A percentile compares a stretch with the other conserved stretches of the same genome.
Conservation (phyloP, 2,797 vertebrate species). For the Petrocephalus schoutedeni region DNA sequence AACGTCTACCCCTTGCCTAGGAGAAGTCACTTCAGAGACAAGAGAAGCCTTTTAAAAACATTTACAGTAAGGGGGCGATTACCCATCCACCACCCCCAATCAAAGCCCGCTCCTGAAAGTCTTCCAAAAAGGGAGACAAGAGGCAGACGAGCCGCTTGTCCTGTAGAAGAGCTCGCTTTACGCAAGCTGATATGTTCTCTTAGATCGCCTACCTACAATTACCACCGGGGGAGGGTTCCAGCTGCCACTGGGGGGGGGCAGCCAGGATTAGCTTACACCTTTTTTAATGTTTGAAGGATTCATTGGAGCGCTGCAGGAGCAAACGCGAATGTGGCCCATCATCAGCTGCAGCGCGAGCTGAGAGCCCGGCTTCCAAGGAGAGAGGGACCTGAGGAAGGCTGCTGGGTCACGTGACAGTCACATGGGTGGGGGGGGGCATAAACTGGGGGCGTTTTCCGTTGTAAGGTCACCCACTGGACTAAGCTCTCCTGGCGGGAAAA, state of each 20-base stretch:
- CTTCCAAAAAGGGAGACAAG: background rate
- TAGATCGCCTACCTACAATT: background rate
- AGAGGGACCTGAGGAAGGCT: background rate
- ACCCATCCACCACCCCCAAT: background rate
- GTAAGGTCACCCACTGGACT: background rate
- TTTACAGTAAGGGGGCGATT: background rate
- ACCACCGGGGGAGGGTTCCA: constrained; percentile 23
- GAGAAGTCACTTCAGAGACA: constrained; percentile 24
- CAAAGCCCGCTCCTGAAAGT: background rate
- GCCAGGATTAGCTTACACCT: background rate
- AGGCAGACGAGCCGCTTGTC: background rate
- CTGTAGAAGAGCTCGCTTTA: background rate
- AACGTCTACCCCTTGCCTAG: constrained; percentile 42
- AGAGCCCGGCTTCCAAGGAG: background rate
- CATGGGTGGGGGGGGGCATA: background rate
- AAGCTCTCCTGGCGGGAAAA: background rate
- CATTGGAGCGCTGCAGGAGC: background rate
- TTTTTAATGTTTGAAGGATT: background rate
- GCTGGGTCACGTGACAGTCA: background rate
- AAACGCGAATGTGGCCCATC: background rate
- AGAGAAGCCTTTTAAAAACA: constrained; percentile 12
- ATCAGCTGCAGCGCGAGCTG: background rate
- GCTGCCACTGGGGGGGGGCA: background rate
- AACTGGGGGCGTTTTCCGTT: background rate
- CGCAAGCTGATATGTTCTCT: background rate